These are phyloP conservation scores for Rhinolophus sinicus DNA, from an alignment of 2,113 vertebrate species.

Conservation along the genomic window DNA sequence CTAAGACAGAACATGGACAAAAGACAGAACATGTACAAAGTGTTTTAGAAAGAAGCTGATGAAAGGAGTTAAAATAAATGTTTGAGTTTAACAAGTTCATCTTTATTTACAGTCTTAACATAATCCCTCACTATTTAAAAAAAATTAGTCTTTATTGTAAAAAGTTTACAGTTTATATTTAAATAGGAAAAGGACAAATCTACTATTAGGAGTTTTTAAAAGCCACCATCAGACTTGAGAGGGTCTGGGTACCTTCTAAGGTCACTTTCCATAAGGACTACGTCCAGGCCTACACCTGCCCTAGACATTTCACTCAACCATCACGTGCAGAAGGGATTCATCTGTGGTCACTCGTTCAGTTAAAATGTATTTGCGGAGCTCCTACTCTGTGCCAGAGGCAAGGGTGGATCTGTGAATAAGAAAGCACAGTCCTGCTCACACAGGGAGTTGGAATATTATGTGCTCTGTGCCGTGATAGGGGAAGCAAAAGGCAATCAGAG, in stretches of 20 bases:
- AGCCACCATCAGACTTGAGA: neutral
- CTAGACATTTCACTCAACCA: neutral
- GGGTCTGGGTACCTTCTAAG: neutral
- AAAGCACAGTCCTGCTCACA: neutral
- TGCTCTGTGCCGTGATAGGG: fast-evolving
- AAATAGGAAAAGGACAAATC: neutral
- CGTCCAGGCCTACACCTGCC: neutral
- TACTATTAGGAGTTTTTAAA: neutral
- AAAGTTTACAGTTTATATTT: neutral
- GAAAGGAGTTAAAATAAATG: neutral
- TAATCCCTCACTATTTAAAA: neutral
- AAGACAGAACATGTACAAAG: neutral
- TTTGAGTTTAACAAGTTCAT: neutral
- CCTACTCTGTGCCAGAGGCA: neutral
- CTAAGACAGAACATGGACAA: neutral
- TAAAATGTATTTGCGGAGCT: neutral
- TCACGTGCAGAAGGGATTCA: neutral
- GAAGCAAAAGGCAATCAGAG: no score
- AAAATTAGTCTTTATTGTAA: neutral
- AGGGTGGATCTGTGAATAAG: neutral
- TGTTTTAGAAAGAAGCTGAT: neutral
- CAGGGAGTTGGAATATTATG: neutral
- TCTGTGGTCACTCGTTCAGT: neutral
- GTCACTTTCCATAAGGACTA: neutral
- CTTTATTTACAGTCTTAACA: neutral